Conservation (phyloP, 1,140 invertebrate species). For the Neuroterus valhalla region DNA sequence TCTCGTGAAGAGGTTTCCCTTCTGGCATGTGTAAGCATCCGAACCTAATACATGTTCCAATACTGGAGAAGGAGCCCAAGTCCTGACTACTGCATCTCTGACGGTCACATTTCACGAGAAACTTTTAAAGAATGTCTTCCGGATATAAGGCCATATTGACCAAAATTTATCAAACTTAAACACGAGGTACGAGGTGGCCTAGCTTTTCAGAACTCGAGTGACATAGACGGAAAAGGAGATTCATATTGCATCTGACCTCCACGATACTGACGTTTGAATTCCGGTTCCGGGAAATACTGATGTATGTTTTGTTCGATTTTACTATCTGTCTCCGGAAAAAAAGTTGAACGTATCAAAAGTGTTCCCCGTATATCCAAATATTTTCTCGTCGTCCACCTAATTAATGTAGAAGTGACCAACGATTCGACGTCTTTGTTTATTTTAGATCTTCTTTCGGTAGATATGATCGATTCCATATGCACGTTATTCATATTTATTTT, state of each 20-base stretch:
- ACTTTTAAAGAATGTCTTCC: constrained; percentile 33
- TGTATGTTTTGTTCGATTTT: too few relatives aligned
- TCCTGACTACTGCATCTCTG: background rate
- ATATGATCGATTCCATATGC: too few relatives aligned
- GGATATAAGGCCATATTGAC: constrained; percentile 9
- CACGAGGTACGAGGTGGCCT: constrained; percentile 39
- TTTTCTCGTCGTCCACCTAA: too few relatives aligned
- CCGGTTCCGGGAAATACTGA: constrained; percentile 32
- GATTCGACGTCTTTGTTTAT: too few relatives aligned
- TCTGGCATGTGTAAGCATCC: background rate
- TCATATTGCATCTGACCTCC: constrained; percentile 37
- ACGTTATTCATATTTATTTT: too few relatives aligned
- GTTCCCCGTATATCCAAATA: too few relatives aligned
- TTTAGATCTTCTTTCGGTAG: too few relatives aligned
- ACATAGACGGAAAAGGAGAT: constrained; percentile 30
- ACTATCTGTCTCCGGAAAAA: too few relatives aligned
- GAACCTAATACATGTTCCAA: background rate
- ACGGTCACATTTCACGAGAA: background rate
- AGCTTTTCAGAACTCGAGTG: constrained; percentile 35
- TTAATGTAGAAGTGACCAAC: too few relatives aligned
- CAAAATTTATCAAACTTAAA: constrained; percentile 41
- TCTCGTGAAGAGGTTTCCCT: background rate
- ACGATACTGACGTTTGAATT: constrained; percentile 26
- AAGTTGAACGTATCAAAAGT: too few relatives aligned
- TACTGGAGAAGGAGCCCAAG: background rate